phyloP scores from a whole-genome alignment of 2,888 invertebrate genomes.

The Halictus quadricinctus region DNA sequence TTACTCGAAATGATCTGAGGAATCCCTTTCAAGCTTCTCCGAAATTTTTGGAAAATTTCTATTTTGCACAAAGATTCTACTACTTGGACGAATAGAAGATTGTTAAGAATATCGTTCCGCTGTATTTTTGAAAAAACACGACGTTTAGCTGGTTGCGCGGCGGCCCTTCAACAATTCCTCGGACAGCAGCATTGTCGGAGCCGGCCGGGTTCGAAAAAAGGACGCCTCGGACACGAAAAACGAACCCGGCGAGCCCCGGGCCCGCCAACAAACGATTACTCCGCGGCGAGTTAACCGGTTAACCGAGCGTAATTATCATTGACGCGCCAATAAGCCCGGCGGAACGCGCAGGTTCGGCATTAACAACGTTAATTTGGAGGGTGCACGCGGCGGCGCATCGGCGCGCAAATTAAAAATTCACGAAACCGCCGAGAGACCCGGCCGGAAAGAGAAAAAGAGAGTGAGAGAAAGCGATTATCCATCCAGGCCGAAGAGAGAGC shows the following conservation, averaged over 20 bases:
- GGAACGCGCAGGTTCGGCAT: constrained; percentile 31
- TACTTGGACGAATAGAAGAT: no score
- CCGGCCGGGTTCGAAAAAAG: not conserved
- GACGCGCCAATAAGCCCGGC: constrained; percentile 36
- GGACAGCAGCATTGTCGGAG: not conserved
- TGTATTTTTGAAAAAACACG: not conserved
- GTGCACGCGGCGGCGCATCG: constrained; percentile 28
- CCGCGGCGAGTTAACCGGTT: constrained; percentile 34
- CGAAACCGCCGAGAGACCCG: constrained; percentile 37
- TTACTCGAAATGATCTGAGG: no score
- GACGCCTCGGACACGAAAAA: not conserved
- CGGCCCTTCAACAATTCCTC: not conserved
- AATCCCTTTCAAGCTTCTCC: no score
- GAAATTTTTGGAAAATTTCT: no score
- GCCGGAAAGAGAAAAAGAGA: not conserved
- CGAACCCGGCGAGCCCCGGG: not conserved
- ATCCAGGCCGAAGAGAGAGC: not conserved
- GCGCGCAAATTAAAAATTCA: constrained; percentile 63
- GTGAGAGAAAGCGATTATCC: not conserved
- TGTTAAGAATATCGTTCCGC: no score
- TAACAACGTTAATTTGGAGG: constrained; percentile 57
- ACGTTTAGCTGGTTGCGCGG: not conserved
- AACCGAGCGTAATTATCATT: constrained; percentile 55
- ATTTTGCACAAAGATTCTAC: no score
- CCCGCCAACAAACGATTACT: constrained; percentile 38